Base-by-base conservation (phyloP, 2,888 invertebrate genomes). In the Meiosimyza platycephala region DNA sequence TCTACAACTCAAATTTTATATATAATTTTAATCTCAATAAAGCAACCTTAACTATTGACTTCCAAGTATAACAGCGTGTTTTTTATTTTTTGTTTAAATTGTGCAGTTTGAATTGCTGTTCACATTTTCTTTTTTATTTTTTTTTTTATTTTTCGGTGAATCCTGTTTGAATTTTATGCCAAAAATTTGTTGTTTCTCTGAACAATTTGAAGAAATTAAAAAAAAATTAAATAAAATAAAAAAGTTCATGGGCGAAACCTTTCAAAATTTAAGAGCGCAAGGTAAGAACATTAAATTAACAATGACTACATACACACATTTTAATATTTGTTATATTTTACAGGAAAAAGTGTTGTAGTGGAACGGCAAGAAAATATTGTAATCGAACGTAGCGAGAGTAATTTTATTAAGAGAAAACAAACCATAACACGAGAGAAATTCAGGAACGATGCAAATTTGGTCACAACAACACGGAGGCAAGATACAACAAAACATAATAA, bases 331-430 rank as follows among this genome's bases (percentile, higher is more conserved):
- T 59, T 7, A 48, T 57, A 40, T 40, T 40, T 54, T 62, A n/a
- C 55, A 78, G 78, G 74, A 74, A 76, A 77, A 28, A 74, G 76
- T 40, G 76, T 75, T 15, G 74, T 78, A 66, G 71, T 78, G 28
- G 77, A 78, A 60, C 75, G 74, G 18, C 68, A 72, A 55, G 77
- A 78, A 72, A 76, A 74, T 71, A 72, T 76, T 28, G 72, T 75
- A 47, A 77, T 75, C 33, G 73, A 74, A 54, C 70, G 73, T 64
- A 76, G 65, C 63, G 73, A 73, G 1, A 67, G 73, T 67, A 74
- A 59, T 48, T 70, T 72, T 18, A 55, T 75, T 11, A 74, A 69
- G 63, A 73, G 66, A 52, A 75, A 70, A 16, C 70, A 72, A 11
- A 73, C 74, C 9, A 47, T 77, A 18, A 52, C 72, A 16, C 74